Evolutionary conservation across 2,113 vertebrate genomes (phyloP), one percentile per base, ranked within the genome.

Genomic region (Brachypteracias leptosomus): DNA sequence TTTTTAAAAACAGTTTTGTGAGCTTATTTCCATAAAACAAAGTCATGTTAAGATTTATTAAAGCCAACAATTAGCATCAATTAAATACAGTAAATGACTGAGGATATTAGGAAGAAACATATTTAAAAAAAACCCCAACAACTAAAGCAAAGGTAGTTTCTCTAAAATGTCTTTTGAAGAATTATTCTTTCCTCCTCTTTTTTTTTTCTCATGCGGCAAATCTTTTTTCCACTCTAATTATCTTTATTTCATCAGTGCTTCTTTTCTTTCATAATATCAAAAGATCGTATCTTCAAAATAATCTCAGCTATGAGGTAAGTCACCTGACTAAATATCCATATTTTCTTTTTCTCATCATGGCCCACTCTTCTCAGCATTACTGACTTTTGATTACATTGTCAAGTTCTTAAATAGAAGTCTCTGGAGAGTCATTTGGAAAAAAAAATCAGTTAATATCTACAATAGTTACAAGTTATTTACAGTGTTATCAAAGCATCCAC

Each of bases 161-260:
- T 44, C 11, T 35, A 16, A 61, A 71, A 25, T 61, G 16, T 22
- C 10, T 14, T 42, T 0, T 40, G 22, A 72, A 65, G 0, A 1
- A 2, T 2, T 57, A 3, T 28, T 77, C 6, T 38, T 26, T 14
- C 5, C 4, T 1, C 2, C 3, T 2, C 1, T 2, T 1, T 12
- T 16, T 4, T 52, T 65, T 58, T 49, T 25, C 16, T 62, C 47
- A 35, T 38, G 3, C 6, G 35, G 7, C 4, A 76, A 46, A 2
- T 19, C 3, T 26, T 65, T 57, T 63, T 59, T 70, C 15, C 22
- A n/a, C 47, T 24, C 11, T 44, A 44, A 70, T 62, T 40, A 36
- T 31, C 11, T 76, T 51, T 35, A 86, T 81, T 70, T 80, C 5
- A 65, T 44, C 8, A 52, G 2, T 28, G 2, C 6, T 62, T 65